phyloP scores from a whole-genome alignment of 2,113 vertebrate genomes.

The Isurus oxyrinchus region DNA sequence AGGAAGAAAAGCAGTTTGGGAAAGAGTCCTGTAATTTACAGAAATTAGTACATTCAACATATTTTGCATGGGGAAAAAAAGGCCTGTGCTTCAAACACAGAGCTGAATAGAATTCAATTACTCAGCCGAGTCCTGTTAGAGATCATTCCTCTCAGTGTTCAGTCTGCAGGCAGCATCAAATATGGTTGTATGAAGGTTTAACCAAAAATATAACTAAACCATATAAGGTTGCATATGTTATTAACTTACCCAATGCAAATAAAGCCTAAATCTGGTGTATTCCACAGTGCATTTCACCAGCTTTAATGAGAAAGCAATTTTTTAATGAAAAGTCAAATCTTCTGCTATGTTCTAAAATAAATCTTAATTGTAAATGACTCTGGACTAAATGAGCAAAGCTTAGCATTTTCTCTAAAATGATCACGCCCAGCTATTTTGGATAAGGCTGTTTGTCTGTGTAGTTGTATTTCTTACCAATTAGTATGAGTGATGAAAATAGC shows the following conservation, averaged over 20 bases:
- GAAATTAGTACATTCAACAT: background rate
- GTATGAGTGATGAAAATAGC: slow-evolving; percentile 16
- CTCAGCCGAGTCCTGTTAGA: background rate
- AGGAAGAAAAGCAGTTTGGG: background rate
- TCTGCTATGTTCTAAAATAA: background rate
- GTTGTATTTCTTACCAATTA: slow-evolving; percentile 7
- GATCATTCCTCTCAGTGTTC: background rate
- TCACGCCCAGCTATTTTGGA: slow-evolving; percentile 9
- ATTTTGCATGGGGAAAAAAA: background rate
- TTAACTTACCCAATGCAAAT: background rate
- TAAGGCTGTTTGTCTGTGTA: background rate
- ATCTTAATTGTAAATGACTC: background rate
- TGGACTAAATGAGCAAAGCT: background rate
- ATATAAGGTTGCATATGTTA: background rate
- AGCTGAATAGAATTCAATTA: background rate
- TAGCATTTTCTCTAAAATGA: background rate
- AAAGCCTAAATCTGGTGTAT: background rate
- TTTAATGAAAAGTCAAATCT: background rate
- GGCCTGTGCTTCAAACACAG: background rate
- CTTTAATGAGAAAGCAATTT: background rate
- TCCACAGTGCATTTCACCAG: background rate
- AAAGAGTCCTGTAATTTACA: background rate
- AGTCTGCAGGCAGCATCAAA: background rate
- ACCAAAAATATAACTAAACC: background rate
- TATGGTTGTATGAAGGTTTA: background rate